Percentiles rank a stretch among this genome's conserved stretches.
These are phyloP conservation scores for Perithous albicinctus DNA, from an alignment of 2,888 invertebrate species.

Conservation along the genomic window DNA sequence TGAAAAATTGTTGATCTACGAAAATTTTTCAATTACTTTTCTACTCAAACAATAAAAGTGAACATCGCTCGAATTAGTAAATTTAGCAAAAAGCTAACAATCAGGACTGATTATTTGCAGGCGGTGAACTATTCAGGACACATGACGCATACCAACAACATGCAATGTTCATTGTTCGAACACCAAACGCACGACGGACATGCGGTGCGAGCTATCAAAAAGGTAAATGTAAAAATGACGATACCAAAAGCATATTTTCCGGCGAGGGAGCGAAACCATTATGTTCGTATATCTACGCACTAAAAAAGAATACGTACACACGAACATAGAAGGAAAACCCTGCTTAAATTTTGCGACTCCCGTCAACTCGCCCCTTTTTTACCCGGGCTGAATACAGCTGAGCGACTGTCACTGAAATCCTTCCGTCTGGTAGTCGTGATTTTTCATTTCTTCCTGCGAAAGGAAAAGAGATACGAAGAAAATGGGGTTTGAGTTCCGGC, in stretches of 20 bases:
- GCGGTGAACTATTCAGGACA: neutral
- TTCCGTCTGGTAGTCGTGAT: neutral
- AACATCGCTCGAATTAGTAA: no score
- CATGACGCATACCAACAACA: neutral
- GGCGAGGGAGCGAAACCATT: neutral
- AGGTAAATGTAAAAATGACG: slow-evolving; percentile 10
- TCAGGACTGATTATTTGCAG: no score
- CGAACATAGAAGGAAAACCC: no score
- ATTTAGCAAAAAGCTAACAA: no score
- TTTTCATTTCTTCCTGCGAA: neutral
- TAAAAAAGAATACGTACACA: no score
- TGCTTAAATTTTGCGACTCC: neutral
- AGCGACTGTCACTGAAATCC: neutral
- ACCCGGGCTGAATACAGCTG: neutral
- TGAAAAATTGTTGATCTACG: no score
- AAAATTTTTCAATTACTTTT: no score
- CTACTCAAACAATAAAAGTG: no score
- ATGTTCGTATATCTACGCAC: neutral
- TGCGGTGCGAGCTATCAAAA: neutral
- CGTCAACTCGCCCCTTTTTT: neutral
- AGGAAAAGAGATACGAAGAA: neutral
- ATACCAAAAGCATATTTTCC: neutral
- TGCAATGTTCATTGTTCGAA: neutral
- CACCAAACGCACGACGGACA: neutral
- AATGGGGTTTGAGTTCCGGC: neutral